phyloP scores from a whole-genome alignment of 2,888 invertebrate species.

The Scrobipalpa atriplicella region DNA sequence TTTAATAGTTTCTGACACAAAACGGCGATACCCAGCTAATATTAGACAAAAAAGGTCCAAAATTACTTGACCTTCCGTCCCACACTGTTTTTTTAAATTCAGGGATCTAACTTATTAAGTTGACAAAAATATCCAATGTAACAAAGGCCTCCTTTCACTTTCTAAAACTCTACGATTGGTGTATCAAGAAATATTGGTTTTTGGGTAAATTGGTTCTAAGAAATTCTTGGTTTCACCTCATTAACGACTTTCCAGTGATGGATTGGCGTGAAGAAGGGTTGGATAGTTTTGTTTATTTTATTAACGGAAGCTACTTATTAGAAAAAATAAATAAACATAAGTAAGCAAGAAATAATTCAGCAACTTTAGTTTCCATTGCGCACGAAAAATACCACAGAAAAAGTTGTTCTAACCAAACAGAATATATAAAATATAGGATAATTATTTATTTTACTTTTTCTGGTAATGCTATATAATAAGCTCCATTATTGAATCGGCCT shows the following conservation, averaged over 20 bases:
- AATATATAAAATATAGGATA: too few relatives aligned
- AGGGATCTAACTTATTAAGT: conserved; percentile 39
- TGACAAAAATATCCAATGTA: conserved; percentile 38
- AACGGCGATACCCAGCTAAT: conserved; percentile 57
- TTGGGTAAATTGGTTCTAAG: conserved; percentile 51
- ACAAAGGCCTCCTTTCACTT: conserved; percentile 35
- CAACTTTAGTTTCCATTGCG: too few relatives aligned
- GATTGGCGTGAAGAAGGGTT: conserved; percentile 53
- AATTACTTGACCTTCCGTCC: conserved; percentile 36
- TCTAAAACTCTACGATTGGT: conserved; percentile 36
- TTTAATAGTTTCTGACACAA: conserved; percentile 67
- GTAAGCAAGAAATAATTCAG: background rate
- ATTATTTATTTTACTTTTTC: too few relatives aligned
- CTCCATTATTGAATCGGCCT: too few relatives aligned
- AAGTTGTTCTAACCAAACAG: too few relatives aligned
- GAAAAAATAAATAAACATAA: background rate
- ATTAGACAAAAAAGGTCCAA: conserved; percentile 49
- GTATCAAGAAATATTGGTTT: conserved; percentile 48
- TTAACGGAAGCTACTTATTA: background rate
- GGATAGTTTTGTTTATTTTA: conserved; percentile 29
- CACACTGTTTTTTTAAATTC: background rate
- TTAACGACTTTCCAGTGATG: conserved; percentile 65
- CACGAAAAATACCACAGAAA: too few relatives aligned
- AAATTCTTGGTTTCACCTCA: conserved; percentile 65
- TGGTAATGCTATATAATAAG: too few relatives aligned